Base-by-base conservation (phyloP, 2,888 invertebrate species). In the Danaus chrysippus region DNA sequence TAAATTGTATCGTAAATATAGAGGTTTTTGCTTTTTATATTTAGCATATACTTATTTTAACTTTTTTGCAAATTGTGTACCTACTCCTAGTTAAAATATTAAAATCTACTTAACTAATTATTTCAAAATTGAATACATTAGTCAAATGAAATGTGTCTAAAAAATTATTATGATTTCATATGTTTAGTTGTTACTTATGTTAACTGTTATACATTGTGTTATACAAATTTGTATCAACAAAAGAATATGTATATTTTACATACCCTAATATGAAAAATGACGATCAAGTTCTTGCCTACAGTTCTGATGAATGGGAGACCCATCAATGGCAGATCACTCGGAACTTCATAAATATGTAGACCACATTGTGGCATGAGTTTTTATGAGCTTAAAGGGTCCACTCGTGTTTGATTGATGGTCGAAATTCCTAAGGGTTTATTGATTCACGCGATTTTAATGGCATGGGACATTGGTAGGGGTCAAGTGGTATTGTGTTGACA, bases 341-440 rank as follows among this genome's bases (percentile, higher is more conserved):
- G 76, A 75, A 77, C 82, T 85, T 88, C 86, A 88, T 88, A 89
- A 90, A 89, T 88, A 89, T 89, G 87, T 88, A 87, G 84, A 82
- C 75, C 79, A 78, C 77, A 77, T 76, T 81, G 78, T 86, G 82
- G 82, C 81, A 79, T 83, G 83, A 80, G 75, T 87, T 87, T 87
- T 88, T 87, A 81, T 79, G 76, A 75, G 77, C 76, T 76, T 71
- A 71, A 73, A 72, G 72, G 69, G 71, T 65, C 74, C 74, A 65
- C 70, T 70, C 68, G 62, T 60, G 71, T 68, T 70, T 74, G 77
- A 77, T 77, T 73, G 73, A 76, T 75, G 73, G 79, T 75, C 73
- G 74, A 67, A 73, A 73, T 74, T 72, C 71, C 73, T 73, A 74
- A 72, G 69, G 72, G 77, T 79, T 82, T 84, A 86, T 84, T 84